Conservation (phyloP, 1,140 invertebrate species). For the Helicoverpa zea region DNA sequence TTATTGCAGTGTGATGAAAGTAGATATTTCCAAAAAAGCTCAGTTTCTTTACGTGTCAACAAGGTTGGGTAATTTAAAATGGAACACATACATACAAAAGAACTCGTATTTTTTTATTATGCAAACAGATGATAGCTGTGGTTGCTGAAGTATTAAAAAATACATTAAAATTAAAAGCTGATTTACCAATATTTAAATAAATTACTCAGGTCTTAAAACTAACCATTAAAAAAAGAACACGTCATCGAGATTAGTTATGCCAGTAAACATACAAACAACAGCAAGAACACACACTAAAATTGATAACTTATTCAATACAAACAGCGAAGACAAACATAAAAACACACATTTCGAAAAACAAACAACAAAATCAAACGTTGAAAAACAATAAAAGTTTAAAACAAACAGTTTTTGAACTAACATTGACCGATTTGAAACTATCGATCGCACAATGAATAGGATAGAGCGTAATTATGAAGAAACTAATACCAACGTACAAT, state of each 20-base stretch:
- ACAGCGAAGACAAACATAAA: neutral
- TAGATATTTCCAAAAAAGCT: too few relatives aligned
- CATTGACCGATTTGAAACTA: conserved; percentile 52
- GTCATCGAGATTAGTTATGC: neutral
- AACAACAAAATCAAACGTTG: conserved; percentile 15
- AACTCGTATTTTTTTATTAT: too few relatives aligned
- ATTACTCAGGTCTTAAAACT: neutral
- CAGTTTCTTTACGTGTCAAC: too few relatives aligned
- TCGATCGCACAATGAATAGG: conserved; percentile 42
- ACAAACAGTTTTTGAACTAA: conserved; percentile 40
- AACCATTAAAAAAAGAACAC: neutral
- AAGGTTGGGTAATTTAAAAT: too few relatives aligned
- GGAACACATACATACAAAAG: too few relatives aligned
- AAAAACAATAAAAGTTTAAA: conserved; percentile 36
- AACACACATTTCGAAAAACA: conserved; percentile 20
- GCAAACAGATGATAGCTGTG: too few relatives aligned
- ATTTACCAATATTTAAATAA: too few relatives aligned
- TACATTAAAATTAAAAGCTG: too few relatives aligned
- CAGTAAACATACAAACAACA: neutral
- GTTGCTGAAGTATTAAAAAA: too few relatives aligned
- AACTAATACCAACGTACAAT: conserved; percentile 53
- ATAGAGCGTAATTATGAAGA: conserved; percentile 20
- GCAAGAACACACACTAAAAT: neutral
- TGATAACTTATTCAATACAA: conserved; percentile 16
- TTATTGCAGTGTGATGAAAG: neutral